Base-by-base conservation (phyloP, 1,140 invertebrate species). In the Antheraea pernyi region DNA sequence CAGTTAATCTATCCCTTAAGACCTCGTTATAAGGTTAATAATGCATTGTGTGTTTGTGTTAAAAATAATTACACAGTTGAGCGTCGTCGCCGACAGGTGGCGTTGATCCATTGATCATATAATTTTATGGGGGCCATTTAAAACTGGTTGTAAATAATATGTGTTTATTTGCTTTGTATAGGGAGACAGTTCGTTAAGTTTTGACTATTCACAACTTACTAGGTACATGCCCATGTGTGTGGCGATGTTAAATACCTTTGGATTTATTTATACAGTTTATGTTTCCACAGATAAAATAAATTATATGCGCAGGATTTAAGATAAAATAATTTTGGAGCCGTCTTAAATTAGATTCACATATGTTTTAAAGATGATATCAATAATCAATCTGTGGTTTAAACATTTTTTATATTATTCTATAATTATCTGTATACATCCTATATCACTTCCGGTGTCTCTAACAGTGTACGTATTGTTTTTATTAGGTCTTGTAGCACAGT, bases 101-200 rank as follows among this genome's bases (percentile, higher is more conserved):
- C 76, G 71, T 67, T 68, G 46, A 53, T 60, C 67, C 71, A 78
- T 75, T 78, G 76, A 78, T 78, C 76, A 78, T 78, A 75, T 78
- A 78, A 78, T 78, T 78, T 78, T 75, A 78, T 78, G 71, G 71
- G 67, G 11, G 42, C 64, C 30, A 66, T 78, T 78, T 78, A 75
- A 67, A 71, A 71, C 48, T 65, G 37, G 68, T 53, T 59, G 70
- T 78, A 75, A 78, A 78, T 78, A 74, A 74, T 73, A 48, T 19
- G 39, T 19, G 68, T 68, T 70, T 67, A 67, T 74, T 74, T 70
- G 71, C 63, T 72, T 72, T 68, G 63, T 72, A 59, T n/a, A 42
- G 13, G 30, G 65, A 66, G 65, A 59, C 65, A 67, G 11, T 67
- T 67, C 53, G 65, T 59, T 59, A 59, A 58, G 18, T 59, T 19